Evolutionary conservation across 53 echinoderm and acorn worm species (phyloP).

Genomic region (Holothuria scabra): DNA sequence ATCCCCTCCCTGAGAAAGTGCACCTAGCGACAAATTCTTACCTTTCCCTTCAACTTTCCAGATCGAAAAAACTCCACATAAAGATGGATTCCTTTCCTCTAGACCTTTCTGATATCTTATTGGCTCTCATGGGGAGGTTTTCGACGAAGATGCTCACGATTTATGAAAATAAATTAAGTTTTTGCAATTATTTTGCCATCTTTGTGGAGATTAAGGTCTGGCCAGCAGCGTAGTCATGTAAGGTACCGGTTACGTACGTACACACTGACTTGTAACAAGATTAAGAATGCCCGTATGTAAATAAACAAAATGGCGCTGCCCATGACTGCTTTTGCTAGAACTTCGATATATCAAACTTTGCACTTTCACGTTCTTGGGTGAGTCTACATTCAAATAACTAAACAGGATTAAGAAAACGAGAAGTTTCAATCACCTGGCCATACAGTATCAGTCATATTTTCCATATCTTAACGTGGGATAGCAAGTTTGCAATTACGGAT

Average conservation of each 20-base stretch:
- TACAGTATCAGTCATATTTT: no score
- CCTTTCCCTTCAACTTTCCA: slow-evolving; percentile 36
- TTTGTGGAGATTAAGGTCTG: slow-evolving; percentile 22
- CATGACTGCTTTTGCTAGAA: slow-evolving; percentile 8
- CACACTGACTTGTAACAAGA: slow-evolving; percentile 22
- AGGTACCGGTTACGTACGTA: no score
- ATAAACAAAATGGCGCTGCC: slow-evolving; percentile 76
- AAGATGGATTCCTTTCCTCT: slow-evolving; percentile 38
- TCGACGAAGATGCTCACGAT: slow-evolving; percentile 30
- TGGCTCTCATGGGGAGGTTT: slow-evolving; percentile 23
- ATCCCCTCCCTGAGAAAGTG: slow-evolving; percentile 18
- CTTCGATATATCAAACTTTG: neutral
- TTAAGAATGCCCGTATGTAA: slow-evolving; percentile 16
- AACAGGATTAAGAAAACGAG: no score
- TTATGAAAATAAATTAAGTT: slow-evolving; percentile 6
- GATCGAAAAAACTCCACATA: slow-evolving; percentile 31
- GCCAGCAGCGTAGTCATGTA: slow-evolving; percentile 4
- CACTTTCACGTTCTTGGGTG: neutral
- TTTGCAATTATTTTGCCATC: slow-evolving; percentile 22
- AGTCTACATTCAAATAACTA: no score
- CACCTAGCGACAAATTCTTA: slow-evolving; percentile 30
- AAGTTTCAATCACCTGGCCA: no score
- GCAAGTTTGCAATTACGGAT: no score
- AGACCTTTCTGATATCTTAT: slow-evolving; percentile 19
- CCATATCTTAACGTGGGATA: no score